Evolutionary conservation across 2,797 vertebrate species (phyloP).

Genomic region (Peromyscus melanophrys): DNA sequence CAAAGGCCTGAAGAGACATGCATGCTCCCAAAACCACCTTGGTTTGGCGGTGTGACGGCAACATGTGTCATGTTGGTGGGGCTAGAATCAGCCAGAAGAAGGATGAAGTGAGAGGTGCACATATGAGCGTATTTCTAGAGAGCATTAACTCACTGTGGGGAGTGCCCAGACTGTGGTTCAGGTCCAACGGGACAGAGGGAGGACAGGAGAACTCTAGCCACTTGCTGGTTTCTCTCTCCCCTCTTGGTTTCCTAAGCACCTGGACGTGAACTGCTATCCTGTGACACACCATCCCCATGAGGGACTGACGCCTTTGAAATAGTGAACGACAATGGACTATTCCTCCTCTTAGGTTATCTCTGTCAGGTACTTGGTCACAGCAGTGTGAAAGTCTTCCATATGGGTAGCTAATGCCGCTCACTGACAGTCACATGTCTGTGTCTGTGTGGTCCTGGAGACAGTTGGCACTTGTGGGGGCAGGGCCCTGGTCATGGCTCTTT

Average conservation of each 20-base stretch:
- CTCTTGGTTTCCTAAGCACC: neutral
- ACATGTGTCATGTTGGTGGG: neutral
- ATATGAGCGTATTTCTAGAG: neutral
- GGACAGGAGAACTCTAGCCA: neutral
- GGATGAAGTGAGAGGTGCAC: neutral
- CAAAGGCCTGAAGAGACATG: neutral
- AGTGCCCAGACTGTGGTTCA: neutral
- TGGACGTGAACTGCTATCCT: neutral
- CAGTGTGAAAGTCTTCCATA: neutral
- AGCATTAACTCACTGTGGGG: neutral
- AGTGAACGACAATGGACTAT: neutral
- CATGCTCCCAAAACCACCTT: neutral
- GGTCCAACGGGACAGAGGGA: neutral
- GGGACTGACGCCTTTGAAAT: neutral
- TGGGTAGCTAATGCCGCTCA: neutral
- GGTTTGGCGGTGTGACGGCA: neutral
- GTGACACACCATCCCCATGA: neutral
- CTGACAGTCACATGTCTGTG: neutral
- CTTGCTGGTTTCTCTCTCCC: neutral
- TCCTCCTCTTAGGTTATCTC: neutral
- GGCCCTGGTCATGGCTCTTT: neutral
- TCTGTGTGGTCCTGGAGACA: slow-evolving; percentile 35
- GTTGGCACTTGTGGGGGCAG: neutral
- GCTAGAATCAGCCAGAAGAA: neutral
- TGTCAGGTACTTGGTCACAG: neutral